phyloP scores from a whole-genome alignment of 2,113 vertebrate species.

The Cynocephalus volans region DNA sequence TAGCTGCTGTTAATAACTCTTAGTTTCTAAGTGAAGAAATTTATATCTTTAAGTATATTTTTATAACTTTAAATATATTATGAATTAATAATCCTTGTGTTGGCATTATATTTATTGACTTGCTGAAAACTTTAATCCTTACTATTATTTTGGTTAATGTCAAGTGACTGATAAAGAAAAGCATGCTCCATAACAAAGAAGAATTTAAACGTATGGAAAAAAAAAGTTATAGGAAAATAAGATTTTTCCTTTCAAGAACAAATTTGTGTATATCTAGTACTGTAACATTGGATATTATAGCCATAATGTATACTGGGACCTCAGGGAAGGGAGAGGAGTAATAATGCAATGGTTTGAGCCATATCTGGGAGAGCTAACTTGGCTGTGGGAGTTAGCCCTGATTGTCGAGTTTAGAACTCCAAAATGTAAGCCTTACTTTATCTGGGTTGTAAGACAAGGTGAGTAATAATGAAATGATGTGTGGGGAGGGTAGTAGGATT shows the following conservation, averaged over 20 bases:
- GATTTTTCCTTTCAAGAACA: not conserved
- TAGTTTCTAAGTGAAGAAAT: constrained; percentile 39
- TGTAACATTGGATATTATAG: not conserved
- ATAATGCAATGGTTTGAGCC: not conserved
- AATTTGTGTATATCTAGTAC: not conserved
- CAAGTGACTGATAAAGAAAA: not conserved
- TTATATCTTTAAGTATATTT: constrained; percentile 32
- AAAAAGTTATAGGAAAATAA: not conserved
- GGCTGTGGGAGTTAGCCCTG: not conserved
- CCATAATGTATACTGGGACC: not conserved
- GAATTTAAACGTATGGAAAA: not conserved
- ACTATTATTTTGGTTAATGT: not conserved
- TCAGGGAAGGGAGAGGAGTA: not conserved
- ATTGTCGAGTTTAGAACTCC: not conserved
- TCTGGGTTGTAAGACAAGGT: not conserved
- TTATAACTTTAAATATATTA: not conserved
- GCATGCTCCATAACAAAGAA: constrained; percentile 14
- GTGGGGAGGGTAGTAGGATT: not conserved
- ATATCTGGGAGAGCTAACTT: not conserved
- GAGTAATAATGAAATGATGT: not conserved
- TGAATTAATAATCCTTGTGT: constrained; percentile 21
- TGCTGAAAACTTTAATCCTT: constrained; percentile 24
- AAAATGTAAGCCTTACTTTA: not conserved
- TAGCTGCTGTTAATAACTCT: constrained; percentile 32
- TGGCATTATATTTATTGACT: constrained; percentile 24